Base-by-base conservation (phyloP, 2,797 vertebrate genomes). In the Hoplostethus atlanticus region DNA sequence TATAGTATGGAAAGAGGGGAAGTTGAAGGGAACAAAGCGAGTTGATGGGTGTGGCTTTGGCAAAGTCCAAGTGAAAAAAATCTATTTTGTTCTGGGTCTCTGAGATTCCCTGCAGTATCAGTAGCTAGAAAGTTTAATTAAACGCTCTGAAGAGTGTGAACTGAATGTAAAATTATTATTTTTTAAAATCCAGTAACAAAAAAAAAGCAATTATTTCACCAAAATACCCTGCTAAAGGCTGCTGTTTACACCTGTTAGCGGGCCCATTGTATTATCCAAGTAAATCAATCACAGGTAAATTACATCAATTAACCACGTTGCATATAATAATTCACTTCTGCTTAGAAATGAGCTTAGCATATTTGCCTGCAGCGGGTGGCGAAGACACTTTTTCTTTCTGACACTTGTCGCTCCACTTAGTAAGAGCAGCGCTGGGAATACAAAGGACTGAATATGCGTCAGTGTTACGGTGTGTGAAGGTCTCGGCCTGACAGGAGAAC, bases 401-500 rank as follows among this genome's bases (percentile, higher is more conserved):
- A 85, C 80, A 91, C 87, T 86, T 88, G 86, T 91, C 84, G 71
- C 84, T 88, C 77, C 66, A 36, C 79, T 30, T 16, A 36, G 58
- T 36, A 61, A 76, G 78, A 58, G 63, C 8, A 13, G 55, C 5
- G 68, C 74, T 59, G 70, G 46, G 70, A 76, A 87, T 60, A 87
- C 83, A 90, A 87, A 87, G 64, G 73, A 66, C 76, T 73, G 83
- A 77, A 76, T 71, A 17, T 67, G 82, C 68, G 77, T 78, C 63
- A 64, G 59, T 81, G 68, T 70, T 81, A 56, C 30, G 56, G 40
- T 63, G 61, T 80, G 84, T 84, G 86, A 89, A 92, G 90, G 88
- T 91, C 82, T 82, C 74, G 50, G 79, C 46, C 77, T 91, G 91
- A 93, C 91, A 91, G 87, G 64, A 77, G 90, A 92, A 90, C 87